Conservation (phyloP, 2,797 vertebrate species). For the Diglossa cyanea region DNA sequence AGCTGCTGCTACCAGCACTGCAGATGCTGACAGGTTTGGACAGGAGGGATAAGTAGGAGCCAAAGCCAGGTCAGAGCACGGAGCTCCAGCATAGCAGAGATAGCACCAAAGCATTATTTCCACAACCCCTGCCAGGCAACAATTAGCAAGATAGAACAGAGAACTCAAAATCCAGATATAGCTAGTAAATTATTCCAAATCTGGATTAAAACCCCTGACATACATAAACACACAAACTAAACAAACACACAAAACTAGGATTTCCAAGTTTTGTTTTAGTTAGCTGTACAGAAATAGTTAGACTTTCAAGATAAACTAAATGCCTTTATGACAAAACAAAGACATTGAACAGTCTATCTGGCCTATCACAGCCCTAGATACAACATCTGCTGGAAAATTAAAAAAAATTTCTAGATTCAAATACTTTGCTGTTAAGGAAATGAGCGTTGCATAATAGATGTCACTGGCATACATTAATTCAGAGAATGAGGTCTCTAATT, state of each 20-base stretch:
- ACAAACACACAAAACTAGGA: background rate
- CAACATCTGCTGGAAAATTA: background rate
- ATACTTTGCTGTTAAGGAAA: background rate
- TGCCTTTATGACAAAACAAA: background rate
- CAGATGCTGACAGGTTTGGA: background rate
- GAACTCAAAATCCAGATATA: background rate
- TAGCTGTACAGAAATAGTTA: background rate
- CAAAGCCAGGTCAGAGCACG: background rate
- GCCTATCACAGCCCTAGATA: background rate
- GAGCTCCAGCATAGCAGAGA: background rate
- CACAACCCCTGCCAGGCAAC: background rate
- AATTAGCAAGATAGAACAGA: background rate
- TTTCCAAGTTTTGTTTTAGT: background rate
- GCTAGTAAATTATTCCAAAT: background rate
- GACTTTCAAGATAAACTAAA: background rate
- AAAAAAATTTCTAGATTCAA: background rate
- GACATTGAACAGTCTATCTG: background rate
- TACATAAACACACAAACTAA: background rate
- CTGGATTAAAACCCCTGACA: fast-evolving
- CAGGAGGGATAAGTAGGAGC: background rate
- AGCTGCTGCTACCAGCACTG: background rate
- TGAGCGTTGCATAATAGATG: background rate
- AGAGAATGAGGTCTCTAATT: background rate
- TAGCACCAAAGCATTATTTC: background rate
- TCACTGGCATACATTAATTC: background rate